Conservation (phyloP, 2,797 vertebrate species). For the Liparis tanakae region DNA sequence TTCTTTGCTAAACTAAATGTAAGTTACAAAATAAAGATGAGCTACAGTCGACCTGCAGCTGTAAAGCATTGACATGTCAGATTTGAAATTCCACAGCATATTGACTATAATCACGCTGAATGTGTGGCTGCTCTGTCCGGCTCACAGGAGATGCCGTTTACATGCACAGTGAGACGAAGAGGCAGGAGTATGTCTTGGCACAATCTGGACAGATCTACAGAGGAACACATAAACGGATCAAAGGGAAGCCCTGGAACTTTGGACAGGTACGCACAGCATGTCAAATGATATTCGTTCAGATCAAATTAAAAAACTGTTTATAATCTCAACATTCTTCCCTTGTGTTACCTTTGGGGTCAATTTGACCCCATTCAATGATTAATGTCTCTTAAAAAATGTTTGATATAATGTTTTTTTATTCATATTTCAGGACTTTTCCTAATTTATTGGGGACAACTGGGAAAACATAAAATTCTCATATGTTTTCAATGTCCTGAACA, state of each 20-base stretch:
- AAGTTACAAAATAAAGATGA: background rate
- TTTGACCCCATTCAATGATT: no score
- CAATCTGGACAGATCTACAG: slow-evolving; percentile 90
- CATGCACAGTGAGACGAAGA: slow-evolving; percentile 78
- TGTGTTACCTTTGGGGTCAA: no score
- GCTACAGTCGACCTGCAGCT: background rate
- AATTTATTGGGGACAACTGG: no score
- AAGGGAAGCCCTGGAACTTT: slow-evolving; percentile 86
- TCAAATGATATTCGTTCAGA: background rate
- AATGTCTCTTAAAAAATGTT: no score
- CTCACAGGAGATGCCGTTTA: slow-evolving; percentile 87
- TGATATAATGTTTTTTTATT: no score
- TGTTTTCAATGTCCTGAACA: no score
- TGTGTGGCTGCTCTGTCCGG: background rate
- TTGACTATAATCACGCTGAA: background rate
- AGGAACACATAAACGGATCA: slow-evolving; percentile 81
- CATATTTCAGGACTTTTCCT: no score
- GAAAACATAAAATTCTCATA: no score
- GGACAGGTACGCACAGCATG: slow-evolving; percentile 85
- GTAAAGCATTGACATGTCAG: background rate
- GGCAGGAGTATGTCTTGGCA: slow-evolving; percentile 86
- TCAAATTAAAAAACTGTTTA: background rate
- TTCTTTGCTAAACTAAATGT: background rate
- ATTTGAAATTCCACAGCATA: background rate
- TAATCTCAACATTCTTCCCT: background rate